Evolutionary conservation across 1,140 invertebrate species (phyloP).

Genomic region (Euwallacea fornicatus): DNA sequence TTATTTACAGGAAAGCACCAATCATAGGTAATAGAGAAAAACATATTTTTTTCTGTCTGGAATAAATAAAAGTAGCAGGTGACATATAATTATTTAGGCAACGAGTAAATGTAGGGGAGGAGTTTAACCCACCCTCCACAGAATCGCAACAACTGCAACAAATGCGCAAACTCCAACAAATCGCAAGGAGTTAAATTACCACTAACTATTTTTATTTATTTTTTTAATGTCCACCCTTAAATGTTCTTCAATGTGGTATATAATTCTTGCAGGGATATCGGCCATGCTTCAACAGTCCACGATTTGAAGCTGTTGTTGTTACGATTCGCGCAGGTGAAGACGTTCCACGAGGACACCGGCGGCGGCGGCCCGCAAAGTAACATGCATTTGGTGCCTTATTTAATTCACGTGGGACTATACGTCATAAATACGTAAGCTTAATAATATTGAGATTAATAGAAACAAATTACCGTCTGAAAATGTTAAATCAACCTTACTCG

Average conservation of each 20-base stretch:
- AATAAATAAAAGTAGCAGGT: no score
- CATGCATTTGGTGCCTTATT: slow-evolving; percentile 93
- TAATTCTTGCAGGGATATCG: slow-evolving; percentile 70
- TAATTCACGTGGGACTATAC: slow-evolving; percentile 93
- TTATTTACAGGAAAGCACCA: slow-evolving; percentile 83
- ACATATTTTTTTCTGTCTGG: no score
- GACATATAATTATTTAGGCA: no score
- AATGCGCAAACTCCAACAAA: no score
- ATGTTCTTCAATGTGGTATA: slow-evolving; percentile 9
- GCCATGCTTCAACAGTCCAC: slow-evolving; percentile 85
- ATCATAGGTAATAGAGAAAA: slow-evolving; percentile 55
- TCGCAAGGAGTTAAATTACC: no score
- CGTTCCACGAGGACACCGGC: slow-evolving; percentile 95
- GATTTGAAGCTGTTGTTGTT: slow-evolving; percentile 90
- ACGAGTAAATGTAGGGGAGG: no score
- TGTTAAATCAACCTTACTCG: no score
- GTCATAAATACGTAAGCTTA: slow-evolving; percentile 86
- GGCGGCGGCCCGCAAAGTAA: slow-evolving; percentile 97
- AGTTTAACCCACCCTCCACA: no score
- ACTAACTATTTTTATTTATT: slow-evolving; percentile 5
- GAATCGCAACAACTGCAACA: no score
- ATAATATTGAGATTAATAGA: no score
- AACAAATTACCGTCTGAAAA: no score
- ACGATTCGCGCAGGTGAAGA: slow-evolving; percentile 90
- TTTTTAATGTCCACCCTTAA: not conserved